These are phyloP conservation scores for Caenorhabditis latens DNA, from an alignment of 1,140 invertebrate species.

Conservation along the genomic window DNA sequence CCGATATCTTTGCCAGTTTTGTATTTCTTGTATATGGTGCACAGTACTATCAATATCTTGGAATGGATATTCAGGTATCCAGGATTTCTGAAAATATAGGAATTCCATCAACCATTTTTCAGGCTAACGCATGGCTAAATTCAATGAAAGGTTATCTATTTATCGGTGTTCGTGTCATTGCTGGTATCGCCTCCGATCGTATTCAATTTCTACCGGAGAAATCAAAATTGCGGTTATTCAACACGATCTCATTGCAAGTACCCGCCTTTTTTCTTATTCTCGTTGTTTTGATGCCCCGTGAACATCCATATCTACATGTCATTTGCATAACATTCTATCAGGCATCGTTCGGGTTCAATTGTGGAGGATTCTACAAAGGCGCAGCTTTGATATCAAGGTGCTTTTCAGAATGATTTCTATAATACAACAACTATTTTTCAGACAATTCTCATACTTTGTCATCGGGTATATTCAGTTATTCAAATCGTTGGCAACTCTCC, in stretches of 20 bases:
- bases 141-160: conserved; percentile 43
- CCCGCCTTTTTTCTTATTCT: conserved; percentile 43
- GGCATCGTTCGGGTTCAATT: conserved; percentile 54
- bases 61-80: conserved; percentile 40
- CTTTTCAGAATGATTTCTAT: not conserved
- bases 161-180: conserved; percentile 28
- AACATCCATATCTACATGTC: conserved; percentile 47
- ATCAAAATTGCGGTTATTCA: conserved; percentile 53
- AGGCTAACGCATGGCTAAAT: conserved; percentile 58
- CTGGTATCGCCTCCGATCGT: conserved; percentile 49
- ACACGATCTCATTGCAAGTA: conserved; percentile 55
- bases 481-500: conserved; percentile 51
- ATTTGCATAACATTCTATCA: conserved; percentile 48
- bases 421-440: not conserved
- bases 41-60: conserved; percentile 57
- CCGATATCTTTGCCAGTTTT: conserved; percentile 52
- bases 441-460: conserved; percentile 52
- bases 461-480: conserved; percentile 55
- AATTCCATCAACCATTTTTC: not conserved
- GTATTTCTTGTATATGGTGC: conserved; percentile 52
- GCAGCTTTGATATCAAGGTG: conserved; percentile 54
- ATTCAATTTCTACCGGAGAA: conserved; percentile 20
- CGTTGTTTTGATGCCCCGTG: conserved; percentile 31
- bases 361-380: conserved; percentile 56
- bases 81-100: not conserved